Evolutionary conservation across 1,140 invertebrate genomes (phyloP), one percentile per base, ranked within the genome.

Genomic region (Adoxophyes honmai): DNA sequence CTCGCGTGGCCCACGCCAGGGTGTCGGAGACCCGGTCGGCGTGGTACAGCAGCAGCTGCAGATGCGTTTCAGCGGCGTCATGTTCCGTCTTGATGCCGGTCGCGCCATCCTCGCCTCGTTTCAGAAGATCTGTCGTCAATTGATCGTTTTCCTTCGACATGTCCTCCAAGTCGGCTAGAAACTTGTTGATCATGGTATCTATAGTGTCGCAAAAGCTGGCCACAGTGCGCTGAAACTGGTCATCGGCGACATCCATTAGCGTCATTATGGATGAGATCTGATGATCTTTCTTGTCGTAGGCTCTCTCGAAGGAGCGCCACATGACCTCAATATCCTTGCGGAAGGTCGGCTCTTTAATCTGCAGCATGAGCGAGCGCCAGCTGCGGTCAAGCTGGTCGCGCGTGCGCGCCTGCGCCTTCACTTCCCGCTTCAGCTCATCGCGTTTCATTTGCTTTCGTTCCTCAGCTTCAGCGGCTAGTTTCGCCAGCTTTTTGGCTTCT

Each of bases 111-210:
- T 83, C 74, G 2, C 77, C 73, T n/a, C 64, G 57, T 58, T 78
- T 72, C 5, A 88, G 60, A 10, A 86, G 42, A 14, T 59, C 64
- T n/a, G 64, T 53, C 10, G 77, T 84, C 64, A 70, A 68, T 0
- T 34, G 38, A 39, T 81, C 63, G 59, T 86, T 88, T 11, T 74
- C 59, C 57, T 75, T 74, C 4, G 78, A 77, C 35, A 88, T 35
- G 5, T 61, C 61, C 36, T 86, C 83, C 37, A 88, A 67, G 35
- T 86, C 83, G 4, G 35, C n/a, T n/a, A 83, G 61, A 64, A 88
- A 88, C 55, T 86, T 88, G 57, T 75, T 78, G 34, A 85, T 85
- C 76, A 86, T 86, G 4, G 70, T 80, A 39, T 86, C 86, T 35
- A 86, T 75, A 4, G 78, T 84, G 15, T 80, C 75, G 51, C 86